Conservation (phyloP, 2,888 invertebrate genomes). For the Drosophila kambysellisi region DNA sequence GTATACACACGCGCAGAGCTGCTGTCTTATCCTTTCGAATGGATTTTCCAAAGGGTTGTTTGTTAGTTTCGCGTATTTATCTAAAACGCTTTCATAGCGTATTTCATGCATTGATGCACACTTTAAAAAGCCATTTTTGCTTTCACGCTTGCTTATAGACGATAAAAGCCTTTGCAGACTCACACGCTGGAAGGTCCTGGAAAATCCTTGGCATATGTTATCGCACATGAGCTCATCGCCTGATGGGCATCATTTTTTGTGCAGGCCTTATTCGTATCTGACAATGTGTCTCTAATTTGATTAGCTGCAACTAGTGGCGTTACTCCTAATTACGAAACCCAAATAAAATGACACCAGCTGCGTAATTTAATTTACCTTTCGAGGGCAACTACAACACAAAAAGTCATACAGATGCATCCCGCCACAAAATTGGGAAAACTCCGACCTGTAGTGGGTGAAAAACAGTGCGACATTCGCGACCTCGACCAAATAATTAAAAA, state of each 20-base stretch:
- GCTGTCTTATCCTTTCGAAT: conserved; percentile 28
- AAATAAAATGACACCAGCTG: conserved; percentile 26
- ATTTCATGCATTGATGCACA: conserved; percentile 76
- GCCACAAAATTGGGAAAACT: conserved; percentile 34
- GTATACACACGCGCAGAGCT: neutral
- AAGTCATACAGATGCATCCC: neutral
- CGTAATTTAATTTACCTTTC: conserved; percentile 55
- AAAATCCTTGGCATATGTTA: conserved; percentile 59
- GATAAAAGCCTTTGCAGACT: conserved; percentile 47
- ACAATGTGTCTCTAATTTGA: conserved; percentile 45
- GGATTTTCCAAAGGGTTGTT: conserved; percentile 53
- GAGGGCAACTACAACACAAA: neutral
- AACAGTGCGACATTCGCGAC: conserved; percentile 51
- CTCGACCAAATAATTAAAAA: conserved; percentile 74
- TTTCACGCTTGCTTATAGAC: conserved; percentile 41
- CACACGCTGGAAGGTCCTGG: conserved; percentile 10
- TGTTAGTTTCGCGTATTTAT: conserved; percentile 67
- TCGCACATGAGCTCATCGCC: conserved; percentile 22
- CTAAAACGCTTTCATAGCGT: conserved; percentile 69
- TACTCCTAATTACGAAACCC: conserved; percentile 52
- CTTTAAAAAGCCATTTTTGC: conserved; percentile 67
- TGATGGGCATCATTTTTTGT: conserved; percentile 27
- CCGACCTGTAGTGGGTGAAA: conserved; percentile 42
- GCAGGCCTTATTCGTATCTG: conserved; percentile 10
- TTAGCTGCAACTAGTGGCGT: conserved; percentile 48